Evolutionary conservation across 2,113 vertebrate genomes (phyloP).

Genomic region (Sinocyclocheilus anophthalmus): DNA sequence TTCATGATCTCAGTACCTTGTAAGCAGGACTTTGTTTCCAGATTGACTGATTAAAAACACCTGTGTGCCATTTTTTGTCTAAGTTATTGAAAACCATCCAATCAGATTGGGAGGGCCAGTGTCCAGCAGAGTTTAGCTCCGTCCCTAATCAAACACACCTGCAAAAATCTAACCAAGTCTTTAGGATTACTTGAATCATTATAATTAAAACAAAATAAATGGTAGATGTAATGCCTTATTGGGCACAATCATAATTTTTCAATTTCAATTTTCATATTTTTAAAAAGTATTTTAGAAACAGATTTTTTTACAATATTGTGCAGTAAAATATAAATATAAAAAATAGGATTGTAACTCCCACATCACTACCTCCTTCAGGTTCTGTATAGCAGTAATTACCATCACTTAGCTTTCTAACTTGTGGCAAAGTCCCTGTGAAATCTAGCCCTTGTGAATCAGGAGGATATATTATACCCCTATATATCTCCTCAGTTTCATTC

Average conservation of each 20-base stretch:
- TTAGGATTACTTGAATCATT: no score
- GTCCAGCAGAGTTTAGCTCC: neutral
- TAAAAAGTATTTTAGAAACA: no score
- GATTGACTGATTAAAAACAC: neutral
- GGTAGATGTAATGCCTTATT: no score
- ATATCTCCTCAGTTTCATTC: neutral
- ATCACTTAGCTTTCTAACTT: neutral
- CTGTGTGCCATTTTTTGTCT: neutral
- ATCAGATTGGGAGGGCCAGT: neutral
- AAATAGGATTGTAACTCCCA: neutral
- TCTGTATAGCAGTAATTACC: neutral
- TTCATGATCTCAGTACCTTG: neutral
- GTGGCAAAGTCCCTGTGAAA: neutral
- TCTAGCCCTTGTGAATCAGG: neutral
- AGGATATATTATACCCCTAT: neutral
- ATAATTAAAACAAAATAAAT: no score
- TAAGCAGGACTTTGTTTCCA: neutral
- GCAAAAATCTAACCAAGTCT: no score
- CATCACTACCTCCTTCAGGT: neutral
- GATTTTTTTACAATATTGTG: neutral
- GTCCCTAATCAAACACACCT: neutral
- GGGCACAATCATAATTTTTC: no score
- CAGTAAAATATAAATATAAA: no score
- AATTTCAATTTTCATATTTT: no score
- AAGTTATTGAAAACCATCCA: neutral